Conservation (phyloP, 2,797 vertebrate species). For the Acomys russatus region DNA sequence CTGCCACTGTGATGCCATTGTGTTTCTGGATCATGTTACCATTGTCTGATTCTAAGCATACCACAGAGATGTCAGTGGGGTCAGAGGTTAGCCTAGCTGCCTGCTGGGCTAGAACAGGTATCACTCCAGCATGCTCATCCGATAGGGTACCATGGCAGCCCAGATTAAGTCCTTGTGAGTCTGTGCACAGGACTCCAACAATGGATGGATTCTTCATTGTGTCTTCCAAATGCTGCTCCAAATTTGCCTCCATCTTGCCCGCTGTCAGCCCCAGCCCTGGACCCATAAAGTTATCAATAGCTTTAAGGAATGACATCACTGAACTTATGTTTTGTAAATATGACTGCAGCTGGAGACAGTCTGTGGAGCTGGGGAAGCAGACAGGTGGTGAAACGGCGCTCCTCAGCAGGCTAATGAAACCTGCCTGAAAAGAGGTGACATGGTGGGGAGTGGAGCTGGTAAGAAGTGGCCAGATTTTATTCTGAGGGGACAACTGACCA, state of each 20-base stretch:
- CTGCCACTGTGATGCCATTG: conserved; percentile 95
- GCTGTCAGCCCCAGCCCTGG: fast-evolving
- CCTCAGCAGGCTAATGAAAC: neutral
- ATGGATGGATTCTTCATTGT: conserved; percentile 98
- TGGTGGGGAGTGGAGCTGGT: neutral
- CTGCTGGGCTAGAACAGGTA: conserved; percentile 96
- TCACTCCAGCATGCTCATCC: conserved; percentile 96
- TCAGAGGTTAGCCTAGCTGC: conserved; percentile 95
- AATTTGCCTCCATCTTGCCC: conserved; percentile 92
- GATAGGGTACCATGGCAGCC: conserved; percentile 97
- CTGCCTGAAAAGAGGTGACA: neutral
- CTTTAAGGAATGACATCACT: conserved; percentile 25
- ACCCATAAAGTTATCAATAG: too few relatives aligned
- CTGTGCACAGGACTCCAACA: conserved; percentile 96
- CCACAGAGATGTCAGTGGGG: conserved; percentile 95
- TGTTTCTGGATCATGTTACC: conserved; percentile 97
- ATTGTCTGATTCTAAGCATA: conserved; percentile 96
- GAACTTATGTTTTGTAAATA: conserved; percentile 14
- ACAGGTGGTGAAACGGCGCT: neutral
- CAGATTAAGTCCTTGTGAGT: conserved; percentile 97
- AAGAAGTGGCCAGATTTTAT: neutral
- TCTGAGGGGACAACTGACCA: conserved; percentile 27
- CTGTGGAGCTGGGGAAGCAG: neutral
- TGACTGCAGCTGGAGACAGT: neutral
- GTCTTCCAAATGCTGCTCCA: conserved; percentile 96